Conservation (phyloP, 2,113 vertebrate species). For the Vulpes vulpes region DNA sequence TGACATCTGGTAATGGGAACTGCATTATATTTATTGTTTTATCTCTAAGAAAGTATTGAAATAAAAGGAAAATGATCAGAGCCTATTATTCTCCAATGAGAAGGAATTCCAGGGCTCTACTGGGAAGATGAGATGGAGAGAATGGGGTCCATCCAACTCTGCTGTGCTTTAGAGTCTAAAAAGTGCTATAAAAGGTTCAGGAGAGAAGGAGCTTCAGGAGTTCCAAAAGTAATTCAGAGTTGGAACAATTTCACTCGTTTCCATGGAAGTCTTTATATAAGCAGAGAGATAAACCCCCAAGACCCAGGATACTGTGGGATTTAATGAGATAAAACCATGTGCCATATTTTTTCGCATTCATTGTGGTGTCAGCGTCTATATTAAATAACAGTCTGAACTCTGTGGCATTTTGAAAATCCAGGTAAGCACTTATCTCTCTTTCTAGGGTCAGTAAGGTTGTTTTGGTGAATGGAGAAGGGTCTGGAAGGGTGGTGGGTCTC, state of each 20-base stretch:
- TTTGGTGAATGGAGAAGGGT: neutral
- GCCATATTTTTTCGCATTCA: neutral
- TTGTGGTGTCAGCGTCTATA: neutral
- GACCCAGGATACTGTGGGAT: neutral
- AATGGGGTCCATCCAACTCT: neutral
- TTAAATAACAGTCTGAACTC: neutral
- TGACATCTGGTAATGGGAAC: conserved; percentile 87
- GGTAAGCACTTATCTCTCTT: neutral
- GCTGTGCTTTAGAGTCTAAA: neutral
- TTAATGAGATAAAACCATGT: neutral
- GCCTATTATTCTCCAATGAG: conserved; percentile 79
- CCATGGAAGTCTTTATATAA: neutral
- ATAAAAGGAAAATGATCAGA: conserved; percentile 84
- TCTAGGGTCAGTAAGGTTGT: too few species aligned
- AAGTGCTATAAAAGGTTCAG: neutral
- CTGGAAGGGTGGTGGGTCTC: neutral
- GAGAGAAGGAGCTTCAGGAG: neutral
- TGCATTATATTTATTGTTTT: conserved; percentile 87
- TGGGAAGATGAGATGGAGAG: neutral
- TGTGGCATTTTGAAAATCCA: neutral
- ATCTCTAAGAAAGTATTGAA: conserved; percentile 84
- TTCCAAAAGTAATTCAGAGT: neutral
- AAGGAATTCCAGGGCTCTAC: conserved; percentile 61
- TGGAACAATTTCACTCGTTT: neutral
- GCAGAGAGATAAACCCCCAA: neutral